A percentile compares a stretch with the other conserved stretches of the same genome.
Conservation (phyloP, 2,797 vertebrate species). For the Echiichthys vipera region DNA sequence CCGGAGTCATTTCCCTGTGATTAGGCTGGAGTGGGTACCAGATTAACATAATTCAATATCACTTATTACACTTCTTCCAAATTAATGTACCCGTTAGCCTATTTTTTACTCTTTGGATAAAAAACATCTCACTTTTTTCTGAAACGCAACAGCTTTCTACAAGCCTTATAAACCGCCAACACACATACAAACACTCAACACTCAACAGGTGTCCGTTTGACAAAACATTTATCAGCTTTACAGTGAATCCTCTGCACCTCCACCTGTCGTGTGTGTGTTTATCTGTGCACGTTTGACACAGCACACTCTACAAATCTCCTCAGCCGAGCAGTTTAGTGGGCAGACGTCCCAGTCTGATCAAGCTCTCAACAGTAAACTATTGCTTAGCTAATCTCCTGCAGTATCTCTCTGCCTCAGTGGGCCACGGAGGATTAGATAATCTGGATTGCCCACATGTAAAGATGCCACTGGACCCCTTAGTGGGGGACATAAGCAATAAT, state of each 20-base stretch:
- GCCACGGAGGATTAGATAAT: conserved; percentile 62
- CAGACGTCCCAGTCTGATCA: conserved; percentile 42
- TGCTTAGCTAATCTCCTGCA: conserved; percentile 57
- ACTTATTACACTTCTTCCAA: not conserved
- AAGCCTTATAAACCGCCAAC: not conserved
- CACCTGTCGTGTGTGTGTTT: conserved; percentile 28
- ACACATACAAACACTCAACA: not conserved
- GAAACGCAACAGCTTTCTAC: not conserved
- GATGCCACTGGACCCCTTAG: conserved; percentile 40
- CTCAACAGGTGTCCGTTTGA: conserved; percentile 36
- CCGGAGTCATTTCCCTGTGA: not conserved
- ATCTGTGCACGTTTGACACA: conserved; percentile 41
- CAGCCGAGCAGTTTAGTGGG: conserved; percentile 46
- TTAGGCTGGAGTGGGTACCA: not conserved
- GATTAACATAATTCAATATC: not conserved
- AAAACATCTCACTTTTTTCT: not conserved
- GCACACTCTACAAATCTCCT: conserved; percentile 48
- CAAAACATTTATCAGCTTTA: conserved; percentile 52
- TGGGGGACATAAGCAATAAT: too few species aligned
- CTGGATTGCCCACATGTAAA: conserved; percentile 58
- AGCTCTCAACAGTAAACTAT: conserved; percentile 31
- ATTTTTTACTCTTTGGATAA: not conserved
- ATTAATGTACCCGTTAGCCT: not conserved
- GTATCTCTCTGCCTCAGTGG: conserved; percentile 34
- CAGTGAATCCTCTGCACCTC: conserved; percentile 30